phyloP scores from a whole-genome alignment of 2,113 vertebrate genomes.

The Pongo pygmaeus region DNA sequence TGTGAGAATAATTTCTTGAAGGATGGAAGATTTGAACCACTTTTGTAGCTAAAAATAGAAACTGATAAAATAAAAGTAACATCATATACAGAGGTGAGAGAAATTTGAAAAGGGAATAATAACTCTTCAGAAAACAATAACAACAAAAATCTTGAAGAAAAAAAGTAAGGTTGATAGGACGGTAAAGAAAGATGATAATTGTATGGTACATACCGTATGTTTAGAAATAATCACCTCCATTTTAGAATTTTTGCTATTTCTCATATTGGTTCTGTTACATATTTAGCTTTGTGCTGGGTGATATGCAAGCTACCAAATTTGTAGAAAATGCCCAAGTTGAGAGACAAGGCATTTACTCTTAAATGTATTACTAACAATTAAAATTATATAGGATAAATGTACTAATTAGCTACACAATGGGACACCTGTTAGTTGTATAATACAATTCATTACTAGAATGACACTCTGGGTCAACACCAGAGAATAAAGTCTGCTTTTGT shows the following conservation, averaged over 20 bases:
- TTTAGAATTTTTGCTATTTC: slow-evolving; percentile 33
- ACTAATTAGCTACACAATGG: slow-evolving; percentile 24
- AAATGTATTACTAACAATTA: not conserved
- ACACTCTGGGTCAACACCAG: not conserved
- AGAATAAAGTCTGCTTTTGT: slow-evolving; percentile 21
- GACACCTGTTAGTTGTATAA: slow-evolving; percentile 10
- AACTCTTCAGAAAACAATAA: not conserved
- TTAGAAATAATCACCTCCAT: not conserved
- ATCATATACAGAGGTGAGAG: not conserved
- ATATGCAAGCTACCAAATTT: not conserved
- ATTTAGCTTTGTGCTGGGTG: not conserved
- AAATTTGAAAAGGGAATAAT: not conserved
- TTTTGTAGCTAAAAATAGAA: slow-evolving; percentile 21
- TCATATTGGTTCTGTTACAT: not conserved
- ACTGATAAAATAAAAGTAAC: not conserved
- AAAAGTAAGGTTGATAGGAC: not conserved
- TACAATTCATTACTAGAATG: not conserved
- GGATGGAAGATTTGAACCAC: not conserved
- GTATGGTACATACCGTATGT: not conserved
- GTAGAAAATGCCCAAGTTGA: not conserved
- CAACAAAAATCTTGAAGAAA: not conserved
- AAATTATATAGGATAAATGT: not conserved
- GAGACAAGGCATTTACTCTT: not conserved
- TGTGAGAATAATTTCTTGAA: not conserved
- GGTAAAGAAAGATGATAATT: not conserved